A percentile compares a stretch with the other conserved stretches of the same genome.
These are phyloP conservation scores for Pseudomugil tenellus DNA, from an alignment of 2,797 vertebrate species.

Conservation along the genomic window DNA sequence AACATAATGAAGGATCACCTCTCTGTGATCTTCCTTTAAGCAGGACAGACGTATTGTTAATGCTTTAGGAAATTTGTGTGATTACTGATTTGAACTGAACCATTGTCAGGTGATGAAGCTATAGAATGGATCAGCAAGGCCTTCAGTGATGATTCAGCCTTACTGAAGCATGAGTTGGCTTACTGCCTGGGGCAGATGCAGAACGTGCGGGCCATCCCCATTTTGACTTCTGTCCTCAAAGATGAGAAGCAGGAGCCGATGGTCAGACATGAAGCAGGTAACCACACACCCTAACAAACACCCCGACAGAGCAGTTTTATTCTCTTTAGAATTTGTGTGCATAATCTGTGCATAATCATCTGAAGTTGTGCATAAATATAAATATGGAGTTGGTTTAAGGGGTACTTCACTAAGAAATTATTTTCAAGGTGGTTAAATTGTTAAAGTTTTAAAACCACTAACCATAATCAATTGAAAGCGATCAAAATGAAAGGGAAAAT, in stretches of 20 bases:
- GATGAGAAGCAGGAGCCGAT: constrained; percentile 90
- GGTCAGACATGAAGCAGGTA: constrained; percentile 96
- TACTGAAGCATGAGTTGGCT: constrained; percentile 95
- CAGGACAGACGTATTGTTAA: too few relatives aligned
- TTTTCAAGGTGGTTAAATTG: too few relatives aligned
- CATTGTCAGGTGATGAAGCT: constrained; percentile 74
- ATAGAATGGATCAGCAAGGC: constrained; percentile 89
- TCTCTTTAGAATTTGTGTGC: too few relatives aligned
- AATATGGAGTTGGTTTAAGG: too few relatives aligned
- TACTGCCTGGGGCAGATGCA: constrained; percentile 97
- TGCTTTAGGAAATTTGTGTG: neutral
- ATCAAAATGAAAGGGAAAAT: neutral
- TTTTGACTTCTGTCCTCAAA: constrained; percentile 82
- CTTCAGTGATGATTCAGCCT: constrained; percentile 88
- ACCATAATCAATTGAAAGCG: neutral
- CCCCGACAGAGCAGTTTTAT: neutral
- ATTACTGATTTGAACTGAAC: constrained; percentile 1
- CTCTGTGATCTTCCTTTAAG: neutral
- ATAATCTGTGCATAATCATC: too few relatives aligned
- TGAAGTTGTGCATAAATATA: too few relatives aligned
- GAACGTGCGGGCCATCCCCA: constrained; percentile 85
- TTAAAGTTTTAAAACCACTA: too few relatives aligned
- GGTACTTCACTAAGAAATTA: too few relatives aligned
- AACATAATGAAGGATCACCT: too few relatives aligned
- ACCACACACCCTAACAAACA: neutral